Evolutionary conservation across 2,888 invertebrate species (phyloP), one percentile per base, ranked within the genome.

Genomic region (Nymphalis urticae): DNA sequence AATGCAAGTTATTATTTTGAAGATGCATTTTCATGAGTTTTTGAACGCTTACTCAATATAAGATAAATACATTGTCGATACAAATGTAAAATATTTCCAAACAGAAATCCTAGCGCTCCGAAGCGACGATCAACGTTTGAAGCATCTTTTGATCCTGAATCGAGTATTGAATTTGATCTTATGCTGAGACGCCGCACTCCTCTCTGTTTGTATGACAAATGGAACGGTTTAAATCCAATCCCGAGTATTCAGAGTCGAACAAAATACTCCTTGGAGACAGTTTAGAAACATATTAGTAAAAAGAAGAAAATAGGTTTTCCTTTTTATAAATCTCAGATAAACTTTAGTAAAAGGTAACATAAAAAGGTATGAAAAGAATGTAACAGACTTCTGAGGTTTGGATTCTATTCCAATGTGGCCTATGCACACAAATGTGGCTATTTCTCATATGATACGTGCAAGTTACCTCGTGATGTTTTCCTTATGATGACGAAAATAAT

Each of bases 131-230:
- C 27, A 56, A n/a, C 32, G 27, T 56, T n/a, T 17, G 56, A 56
- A 32, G 56, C 56, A 16, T 56, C 56, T 56, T 56, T 56, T 56
- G 56, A 56, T 56, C 32, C 32, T 6, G 9, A 32, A 32, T 32
- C 56, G 56, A 56, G 56, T 56, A 32, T 58, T 58, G 58, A 58
- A 58, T 58, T 32, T n/a, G 56, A 56, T 56, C 56, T 56, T 13
- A 32, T 5, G 58, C 32, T 42, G 58, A 42, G 56, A 50, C 19
- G 56, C 56, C 58, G 42, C 58, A 42, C 42, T 58, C 7, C 36
- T 19, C 58, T 3, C 58, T 58, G 42, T 58, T 58, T 58, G 58
- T 58, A 42, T 42, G 58, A 42, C 58, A 58, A 58, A 58, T 58
- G 58, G 58, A 58, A 58, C 42, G 36, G 53, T 53, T 51, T 21